A percentile compares a stretch with the other conserved stretches of the same genome.
Conservation (phyloP, 2,797 vertebrate genomes). For the Lepus townsendii region DNA sequence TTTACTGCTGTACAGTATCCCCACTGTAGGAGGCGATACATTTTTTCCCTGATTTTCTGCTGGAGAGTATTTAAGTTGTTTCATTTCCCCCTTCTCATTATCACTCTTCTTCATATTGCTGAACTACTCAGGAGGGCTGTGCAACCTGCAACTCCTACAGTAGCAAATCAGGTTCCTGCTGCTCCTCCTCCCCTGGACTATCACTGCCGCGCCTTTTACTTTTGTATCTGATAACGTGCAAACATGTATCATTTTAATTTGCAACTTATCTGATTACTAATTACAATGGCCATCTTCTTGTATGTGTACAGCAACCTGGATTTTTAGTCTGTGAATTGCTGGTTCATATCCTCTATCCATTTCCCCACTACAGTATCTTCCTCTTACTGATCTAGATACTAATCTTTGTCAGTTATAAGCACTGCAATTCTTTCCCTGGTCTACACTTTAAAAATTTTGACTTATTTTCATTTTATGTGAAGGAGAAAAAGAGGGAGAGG, state of each 20-base stretch:
- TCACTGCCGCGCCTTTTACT: not conserved
- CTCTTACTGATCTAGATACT: not conserved
- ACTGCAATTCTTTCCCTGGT: not conserved
- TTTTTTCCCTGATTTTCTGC: not conserved
- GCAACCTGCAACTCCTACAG: not conserved
- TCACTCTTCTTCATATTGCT: not conserved
- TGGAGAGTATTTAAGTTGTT: not conserved
- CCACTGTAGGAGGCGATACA: not conserved
- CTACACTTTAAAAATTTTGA: too few relatives aligned
- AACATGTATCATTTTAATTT: not conserved
- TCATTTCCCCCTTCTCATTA: not conserved
- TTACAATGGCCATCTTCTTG: not conserved
- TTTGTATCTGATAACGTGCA: slow-evolving; percentile 20
- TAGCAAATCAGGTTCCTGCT: not conserved
- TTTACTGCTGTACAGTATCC: not conserved
- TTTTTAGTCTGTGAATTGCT: slow-evolving; percentile 19
- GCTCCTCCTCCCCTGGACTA: not conserved
- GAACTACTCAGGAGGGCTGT: not conserved
- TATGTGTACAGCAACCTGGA: not conserved
- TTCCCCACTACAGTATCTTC: not conserved
- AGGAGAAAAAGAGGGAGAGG: too few relatives aligned
- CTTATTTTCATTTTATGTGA: too few relatives aligned
- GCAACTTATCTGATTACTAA: slow-evolving; percentile 2
- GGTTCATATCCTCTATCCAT: not conserved
- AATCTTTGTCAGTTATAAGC: not conserved